phyloP scores from a whole-genome alignment of 1,140 invertebrate genomes.

The Cotesia vestalis region DNA sequence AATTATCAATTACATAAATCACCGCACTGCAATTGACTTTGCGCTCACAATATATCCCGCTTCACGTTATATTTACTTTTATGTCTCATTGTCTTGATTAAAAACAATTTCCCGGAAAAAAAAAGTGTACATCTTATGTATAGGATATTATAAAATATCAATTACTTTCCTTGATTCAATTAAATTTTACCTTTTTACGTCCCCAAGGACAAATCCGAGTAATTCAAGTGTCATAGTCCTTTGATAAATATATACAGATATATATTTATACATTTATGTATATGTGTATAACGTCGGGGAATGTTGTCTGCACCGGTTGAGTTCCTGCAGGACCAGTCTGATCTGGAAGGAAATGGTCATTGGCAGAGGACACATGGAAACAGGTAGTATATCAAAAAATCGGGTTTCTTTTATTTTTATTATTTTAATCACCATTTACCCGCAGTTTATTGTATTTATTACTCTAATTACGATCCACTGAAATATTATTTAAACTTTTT shows the following conservation, averaged over 20 bases:
- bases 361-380: conserved; percentile 18
- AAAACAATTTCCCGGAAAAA: background rate
- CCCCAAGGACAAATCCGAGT: conserved; percentile 5
- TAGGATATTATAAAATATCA: background rate
- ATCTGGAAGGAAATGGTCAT: conserved; percentile 38
- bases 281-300: conserved; percentile 27
- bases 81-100: background rate
- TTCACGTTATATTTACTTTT: conserved; percentile 6
- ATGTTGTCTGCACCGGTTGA: conserved; percentile 41
- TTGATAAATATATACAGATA: conserved; percentile 13
- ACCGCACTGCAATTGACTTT: conserved; percentile 20
- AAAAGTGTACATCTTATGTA: background rate
- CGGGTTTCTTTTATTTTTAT: background rate
- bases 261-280: conserved; percentile 8
- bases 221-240: conserved; percentile 28
- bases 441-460: too few species aligned
- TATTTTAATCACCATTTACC: background rate
- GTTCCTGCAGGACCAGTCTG: conserved; percentile 33
- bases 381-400: conserved; percentile 36
- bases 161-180: too few species aligned
- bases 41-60: background rate
- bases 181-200: background rate
- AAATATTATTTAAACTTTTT: too few species aligned
- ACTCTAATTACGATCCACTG: too few species aligned
- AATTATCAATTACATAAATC: conserved; percentile 42